Evolutionary conservation across 2,797 vertebrate genomes (phyloP).

Genomic region (Fistularia tabacaria): DNA sequence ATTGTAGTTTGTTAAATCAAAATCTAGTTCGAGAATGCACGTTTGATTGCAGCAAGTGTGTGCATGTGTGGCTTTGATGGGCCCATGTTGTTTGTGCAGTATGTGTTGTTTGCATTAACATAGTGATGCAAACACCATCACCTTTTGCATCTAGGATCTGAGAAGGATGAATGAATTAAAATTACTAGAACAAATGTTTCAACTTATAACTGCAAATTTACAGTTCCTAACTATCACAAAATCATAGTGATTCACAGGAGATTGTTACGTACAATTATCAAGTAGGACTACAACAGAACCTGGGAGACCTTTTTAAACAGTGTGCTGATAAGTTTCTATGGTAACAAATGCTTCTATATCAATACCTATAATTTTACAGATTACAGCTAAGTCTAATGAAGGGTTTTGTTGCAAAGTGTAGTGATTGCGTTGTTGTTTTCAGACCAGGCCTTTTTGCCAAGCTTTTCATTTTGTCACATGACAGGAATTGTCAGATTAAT

Average conservation of each 20-base stretch:
- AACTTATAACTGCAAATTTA: constrained; percentile 28
- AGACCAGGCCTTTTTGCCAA: constrained; percentile 43
- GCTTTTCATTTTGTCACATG: constrained; percentile 55
- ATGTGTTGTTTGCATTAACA: not conserved
- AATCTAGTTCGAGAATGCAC: constrained; percentile 45
- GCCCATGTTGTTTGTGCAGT: constrained; percentile 19
- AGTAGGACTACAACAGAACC: constrained; percentile 41
- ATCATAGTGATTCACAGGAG: constrained; percentile 51
- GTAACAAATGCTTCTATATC: constrained; percentile 70
- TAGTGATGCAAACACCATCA: no score
- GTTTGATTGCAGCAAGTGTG: constrained; percentile 31
- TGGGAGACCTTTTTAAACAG: constrained; percentile 38
- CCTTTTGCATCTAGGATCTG: no score
- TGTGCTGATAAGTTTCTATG: constrained; percentile 61
- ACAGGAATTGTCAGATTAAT: constrained; percentile 54
- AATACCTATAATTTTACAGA: constrained; percentile 65
- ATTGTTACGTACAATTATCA: constrained; percentile 63
- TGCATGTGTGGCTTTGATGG: constrained; percentile 20
- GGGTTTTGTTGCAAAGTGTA: constrained; percentile 59
- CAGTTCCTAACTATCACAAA: constrained; percentile 51
- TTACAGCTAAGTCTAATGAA: constrained; percentile 70
- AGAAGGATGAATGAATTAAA: no score
- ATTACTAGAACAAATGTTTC: not conserved
- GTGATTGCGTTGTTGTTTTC: constrained; percentile 63
- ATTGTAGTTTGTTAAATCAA: constrained; percentile 44